A percentile compares a stretch with the other conserved stretches of the same genome.
Conservation (phyloP, 2,888 invertebrate genomes). For the Apoderus coryli region DNA sequence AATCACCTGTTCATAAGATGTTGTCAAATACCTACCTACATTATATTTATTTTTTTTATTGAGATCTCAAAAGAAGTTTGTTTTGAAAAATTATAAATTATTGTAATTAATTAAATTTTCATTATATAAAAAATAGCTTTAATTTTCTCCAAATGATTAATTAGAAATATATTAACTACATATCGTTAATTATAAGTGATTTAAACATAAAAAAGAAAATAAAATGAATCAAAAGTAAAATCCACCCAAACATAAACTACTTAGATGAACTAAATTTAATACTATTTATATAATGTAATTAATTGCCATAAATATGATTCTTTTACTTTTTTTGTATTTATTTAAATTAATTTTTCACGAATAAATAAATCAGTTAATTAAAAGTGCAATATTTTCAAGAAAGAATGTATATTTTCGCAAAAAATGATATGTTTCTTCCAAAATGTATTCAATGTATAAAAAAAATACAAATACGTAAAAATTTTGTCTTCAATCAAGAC, state of each 20-base stretch:
- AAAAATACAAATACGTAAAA: conserved; percentile 31
- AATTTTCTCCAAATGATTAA: conserved; percentile 26
- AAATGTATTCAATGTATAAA: conserved; percentile 29
- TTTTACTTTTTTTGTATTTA: conserved; percentile 17
- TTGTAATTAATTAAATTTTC: no score
- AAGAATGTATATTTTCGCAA: conserved; percentile 28
- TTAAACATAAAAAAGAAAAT: conserved; percentile 23
- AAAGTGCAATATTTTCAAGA: conserved; percentile 21
- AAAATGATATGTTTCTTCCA: conserved; percentile 29
- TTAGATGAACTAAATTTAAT: no score
- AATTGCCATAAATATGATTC: conserved; percentile 20
- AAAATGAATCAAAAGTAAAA: conserved; percentile 19
- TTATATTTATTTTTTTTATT: no score
- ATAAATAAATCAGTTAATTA: conserved; percentile 30
- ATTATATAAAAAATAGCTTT: conserved; percentile 28
- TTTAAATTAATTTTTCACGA: conserved; percentile 21
- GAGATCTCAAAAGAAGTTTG: no score
- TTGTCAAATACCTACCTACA: no score
- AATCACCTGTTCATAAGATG: no score
- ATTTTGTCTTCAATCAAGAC: conserved; percentile 22
- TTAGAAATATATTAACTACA: conserved; percentile 26
- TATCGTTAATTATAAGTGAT: conserved; percentile 30
- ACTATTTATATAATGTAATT: conserved; percentile 19
- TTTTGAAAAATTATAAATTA: no score
- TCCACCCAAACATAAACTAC: conserved; percentile 26